phyloP scores from a whole-genome alignment of 1,140 invertebrate species.

The Musca vetustissima region DNA sequence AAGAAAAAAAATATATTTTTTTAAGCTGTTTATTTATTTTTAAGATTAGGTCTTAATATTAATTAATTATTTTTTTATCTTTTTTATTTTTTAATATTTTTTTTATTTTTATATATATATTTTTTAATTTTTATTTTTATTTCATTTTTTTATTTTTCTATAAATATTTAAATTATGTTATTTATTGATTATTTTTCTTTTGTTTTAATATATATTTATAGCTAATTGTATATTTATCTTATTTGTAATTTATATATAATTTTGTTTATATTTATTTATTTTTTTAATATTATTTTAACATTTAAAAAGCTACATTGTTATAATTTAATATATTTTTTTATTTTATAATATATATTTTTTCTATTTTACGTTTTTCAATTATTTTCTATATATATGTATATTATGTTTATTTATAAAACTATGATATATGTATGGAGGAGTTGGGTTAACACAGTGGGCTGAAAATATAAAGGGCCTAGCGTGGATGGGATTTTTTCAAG shows the following conservation, averaged over 20 bases:
- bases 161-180: neutral
- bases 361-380: neutral
- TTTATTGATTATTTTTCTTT: neutral
- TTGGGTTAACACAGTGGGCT: too few species aligned
- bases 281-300: slow-evolving; percentile 15
- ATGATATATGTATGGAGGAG: neutral
- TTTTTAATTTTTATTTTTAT: too few species aligned
- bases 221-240: too few species aligned
- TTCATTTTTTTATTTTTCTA: too few species aligned
- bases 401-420: neutral
- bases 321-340: slow-evolving; percentile 12
- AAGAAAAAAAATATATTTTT: too few species aligned
- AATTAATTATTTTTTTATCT: neutral
- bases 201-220: neutral
- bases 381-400: neutral
- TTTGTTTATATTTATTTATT: neutral
- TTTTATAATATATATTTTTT: neutral
- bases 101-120: neutral
- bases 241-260: too few species aligned
- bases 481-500: too few species aligned
- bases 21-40: too few species aligned
- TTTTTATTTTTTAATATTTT: neutral
- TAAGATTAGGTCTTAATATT: too few species aligned
- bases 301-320: slow-evolving; percentile 9
- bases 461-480: too few species aligned